Conservation (phyloP, 2,888 invertebrate species). For the Ligdia adustata region DNA sequence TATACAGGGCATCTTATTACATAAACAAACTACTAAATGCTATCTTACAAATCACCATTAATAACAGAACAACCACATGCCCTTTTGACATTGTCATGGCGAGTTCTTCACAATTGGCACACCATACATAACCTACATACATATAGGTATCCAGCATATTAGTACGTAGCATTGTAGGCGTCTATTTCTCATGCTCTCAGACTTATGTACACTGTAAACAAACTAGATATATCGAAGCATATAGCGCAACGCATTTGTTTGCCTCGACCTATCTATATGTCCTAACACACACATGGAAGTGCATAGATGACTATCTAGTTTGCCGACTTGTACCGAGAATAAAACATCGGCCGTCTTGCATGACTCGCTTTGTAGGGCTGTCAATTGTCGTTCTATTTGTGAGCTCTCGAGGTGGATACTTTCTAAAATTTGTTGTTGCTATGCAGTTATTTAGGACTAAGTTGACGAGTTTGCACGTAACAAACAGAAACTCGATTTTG, state of each 20-base stretch:
- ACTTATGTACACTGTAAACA: constrained; percentile 46
- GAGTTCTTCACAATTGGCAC: constrained; percentile 25
- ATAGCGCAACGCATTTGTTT: constrained; percentile 47
- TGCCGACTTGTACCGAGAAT: constrained; percentile 16
- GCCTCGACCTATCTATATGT: constrained; percentile 55
- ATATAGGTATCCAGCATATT: constrained; percentile 4
- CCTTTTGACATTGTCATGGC: constrained; percentile 6
- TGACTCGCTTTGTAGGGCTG: constrained; percentile 23
- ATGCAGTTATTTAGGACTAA: too few species aligned
- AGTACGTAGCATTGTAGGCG: constrained; percentile 7
- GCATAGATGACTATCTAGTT: constrained; percentile 36
- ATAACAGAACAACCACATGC: constrained; percentile 13
- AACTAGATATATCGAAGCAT: constrained; percentile 30
- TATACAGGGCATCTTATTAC: not conserved
- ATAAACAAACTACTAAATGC: not conserved
- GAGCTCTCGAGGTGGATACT: not conserved
- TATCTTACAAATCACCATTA: constrained; percentile 13
- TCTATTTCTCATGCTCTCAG: constrained; percentile 8
- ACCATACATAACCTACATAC: constrained; percentile 19
- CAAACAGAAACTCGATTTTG: too few species aligned
- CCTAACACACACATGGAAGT: constrained; percentile 27
- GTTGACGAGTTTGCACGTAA: too few species aligned
- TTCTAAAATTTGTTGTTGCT: constrained; percentile 2
- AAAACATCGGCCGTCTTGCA: constrained; percentile 16
- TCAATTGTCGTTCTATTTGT: constrained; percentile 2